Conservation (phyloP, 2,888 invertebrate species). For the Cheilosia variabilis region DNA sequence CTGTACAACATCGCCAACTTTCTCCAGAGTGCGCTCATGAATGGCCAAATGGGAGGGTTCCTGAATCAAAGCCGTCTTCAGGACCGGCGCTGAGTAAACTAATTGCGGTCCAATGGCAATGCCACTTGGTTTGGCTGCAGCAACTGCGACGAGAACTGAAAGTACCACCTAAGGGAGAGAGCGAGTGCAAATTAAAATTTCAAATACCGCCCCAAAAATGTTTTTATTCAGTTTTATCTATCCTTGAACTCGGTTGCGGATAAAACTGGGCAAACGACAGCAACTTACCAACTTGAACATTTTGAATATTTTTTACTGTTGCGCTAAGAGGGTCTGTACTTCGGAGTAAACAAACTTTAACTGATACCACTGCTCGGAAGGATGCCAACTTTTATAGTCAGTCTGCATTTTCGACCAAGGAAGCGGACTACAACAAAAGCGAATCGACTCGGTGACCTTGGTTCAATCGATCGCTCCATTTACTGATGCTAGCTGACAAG, state of each 20-base stretch:
- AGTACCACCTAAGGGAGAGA: constrained; percentile 66
- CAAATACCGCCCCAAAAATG: no score
- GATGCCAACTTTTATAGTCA: constrained; percentile 54
- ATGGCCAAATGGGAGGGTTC: constrained; percentile 69
- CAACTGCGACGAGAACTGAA: constrained; percentile 67
- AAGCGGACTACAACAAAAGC: constrained; percentile 2
- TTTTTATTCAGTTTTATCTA: background rate
- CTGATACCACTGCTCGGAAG: constrained; percentile 39
- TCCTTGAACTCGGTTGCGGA: constrained; percentile 3
- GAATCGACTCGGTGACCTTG: constrained; percentile 38
- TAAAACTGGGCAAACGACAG: background rate
- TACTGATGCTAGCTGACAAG: constrained; percentile 8
- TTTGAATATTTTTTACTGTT: constrained; percentile 33
- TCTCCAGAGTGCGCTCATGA: constrained; percentile 75
- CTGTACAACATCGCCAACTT: constrained; percentile 64
- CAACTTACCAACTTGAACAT: constrained; percentile 65
- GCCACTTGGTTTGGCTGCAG: constrained; percentile 62
- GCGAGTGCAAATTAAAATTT: background rate
- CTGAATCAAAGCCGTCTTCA: constrained; percentile 46
- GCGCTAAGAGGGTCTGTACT: constrained; percentile 69
- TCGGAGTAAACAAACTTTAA: constrained; percentile 62
- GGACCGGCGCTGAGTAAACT: constrained; percentile 37
- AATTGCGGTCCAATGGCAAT: constrained; percentile 34
- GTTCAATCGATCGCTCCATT: constrained; percentile 29
- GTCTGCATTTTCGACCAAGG: constrained; percentile 12